Conservation (phyloP, 2,888 invertebrate genomes). For the Gibbula magus region DNA sequence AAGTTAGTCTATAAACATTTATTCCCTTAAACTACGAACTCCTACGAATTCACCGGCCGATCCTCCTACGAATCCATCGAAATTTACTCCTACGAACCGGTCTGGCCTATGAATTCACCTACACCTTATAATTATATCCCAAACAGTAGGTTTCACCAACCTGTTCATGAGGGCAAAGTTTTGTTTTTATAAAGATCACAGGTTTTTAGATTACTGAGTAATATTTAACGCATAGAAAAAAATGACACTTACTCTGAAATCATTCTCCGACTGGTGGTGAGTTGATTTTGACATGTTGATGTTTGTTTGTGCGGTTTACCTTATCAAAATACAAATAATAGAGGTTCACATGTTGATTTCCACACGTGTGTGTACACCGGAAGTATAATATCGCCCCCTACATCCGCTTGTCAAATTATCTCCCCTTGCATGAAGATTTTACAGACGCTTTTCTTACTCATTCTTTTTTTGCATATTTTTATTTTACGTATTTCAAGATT, state of each 20-base stretch:
- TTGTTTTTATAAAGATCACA: neutral
- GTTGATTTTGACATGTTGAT: neutral
- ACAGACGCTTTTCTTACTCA: no score
- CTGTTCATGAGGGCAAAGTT: no score
- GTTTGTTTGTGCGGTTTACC: neutral
- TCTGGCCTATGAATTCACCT: no score
- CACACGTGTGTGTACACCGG: neutral
- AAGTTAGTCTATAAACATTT: no score
- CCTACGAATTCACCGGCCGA: no score
- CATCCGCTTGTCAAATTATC: neutral
- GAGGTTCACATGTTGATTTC: neutral
- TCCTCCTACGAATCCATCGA: no score
- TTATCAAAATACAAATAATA: no score
- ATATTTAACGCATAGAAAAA: neutral
- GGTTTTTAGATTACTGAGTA: neutral
- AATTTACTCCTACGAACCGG: no score
- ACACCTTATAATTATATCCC: neutral
- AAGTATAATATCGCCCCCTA: neutral
- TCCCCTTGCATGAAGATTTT: neutral
- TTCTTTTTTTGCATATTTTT: no score
- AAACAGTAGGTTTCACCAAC: neutral
- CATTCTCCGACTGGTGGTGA: constrained; percentile 12
- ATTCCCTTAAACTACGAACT: no score
- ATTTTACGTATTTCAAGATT: no score
- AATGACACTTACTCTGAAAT: constrained; percentile 16